A percentile compares a stretch with the other conserved stretches of the same genome.
These are phyloP conservation scores for Drosophila mulleri DNA, from an alignment of 2,888 invertebrate species.

Conservation along the genomic window DNA sequence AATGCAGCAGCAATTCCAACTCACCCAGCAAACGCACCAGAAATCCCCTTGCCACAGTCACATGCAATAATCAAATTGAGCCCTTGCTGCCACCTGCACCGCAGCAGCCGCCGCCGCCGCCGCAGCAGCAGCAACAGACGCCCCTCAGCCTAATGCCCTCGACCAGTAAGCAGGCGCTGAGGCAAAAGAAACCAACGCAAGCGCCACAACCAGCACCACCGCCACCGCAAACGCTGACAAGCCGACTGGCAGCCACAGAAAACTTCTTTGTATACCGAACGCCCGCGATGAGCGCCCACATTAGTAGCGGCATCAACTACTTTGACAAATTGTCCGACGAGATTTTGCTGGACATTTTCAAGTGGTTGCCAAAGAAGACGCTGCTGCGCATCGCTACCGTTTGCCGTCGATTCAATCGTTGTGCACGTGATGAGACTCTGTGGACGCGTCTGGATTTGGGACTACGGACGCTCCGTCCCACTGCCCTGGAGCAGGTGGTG, in stretches of 20 bases:
- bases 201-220: constrained; percentile 17
- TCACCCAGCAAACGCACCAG: constrained; percentile 77
- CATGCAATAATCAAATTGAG: constrained; percentile 76
- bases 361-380: constrained; percentile 92
- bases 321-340: constrained; percentile 92
- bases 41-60: constrained; percentile 83
- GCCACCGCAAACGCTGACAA: constrained; percentile 77
- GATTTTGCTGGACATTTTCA: constrained; percentile 92
- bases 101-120: constrained; percentile 20
- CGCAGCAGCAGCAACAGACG: constrained; percentile 23
- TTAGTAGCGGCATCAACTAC: constrained; percentile 86
- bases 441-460: constrained; percentile 95
- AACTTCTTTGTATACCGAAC: constrained; percentile 83
- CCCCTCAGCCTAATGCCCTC: constrained; percentile 69
- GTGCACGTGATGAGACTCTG: constrained; percentile 93
- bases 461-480: constrained; percentile 88
- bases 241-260: constrained; percentile 51
- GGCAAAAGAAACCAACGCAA: constrained; percentile 49
- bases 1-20: constrained; percentile 66
- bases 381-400: constrained; percentile 90
- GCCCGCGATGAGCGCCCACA: constrained; percentile 61
- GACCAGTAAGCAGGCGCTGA: constrained; percentile 78
- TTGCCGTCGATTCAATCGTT: constrained; percentile 91
- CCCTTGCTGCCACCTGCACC: constrained; percentile 22
- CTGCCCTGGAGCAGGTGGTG: constrained; percentile 91